Conservation (phyloP, 2,113 vertebrate genomes). For the Varanus salvator region DNA sequence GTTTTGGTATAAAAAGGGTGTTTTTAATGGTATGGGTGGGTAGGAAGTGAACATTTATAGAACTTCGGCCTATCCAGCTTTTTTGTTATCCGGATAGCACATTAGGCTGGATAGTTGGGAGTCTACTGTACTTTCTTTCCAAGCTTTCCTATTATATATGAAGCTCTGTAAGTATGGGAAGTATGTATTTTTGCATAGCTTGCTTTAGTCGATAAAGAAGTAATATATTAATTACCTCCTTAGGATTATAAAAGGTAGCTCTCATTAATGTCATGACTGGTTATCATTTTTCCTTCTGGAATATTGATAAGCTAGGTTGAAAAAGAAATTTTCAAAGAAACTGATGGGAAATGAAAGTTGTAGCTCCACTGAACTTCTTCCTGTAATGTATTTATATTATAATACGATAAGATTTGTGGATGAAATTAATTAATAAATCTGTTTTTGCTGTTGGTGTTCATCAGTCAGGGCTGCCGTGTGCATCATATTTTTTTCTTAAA, state of each 20-base stretch:
- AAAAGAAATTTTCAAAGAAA: neutral
- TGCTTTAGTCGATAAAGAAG: slow-evolving; percentile 21
- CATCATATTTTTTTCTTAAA: neutral
- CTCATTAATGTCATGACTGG: slow-evolving; percentile 50
- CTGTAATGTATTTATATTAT: neutral
- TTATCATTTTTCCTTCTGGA: slow-evolving; percentile 37
- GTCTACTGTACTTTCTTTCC: slow-evolving; percentile 9
- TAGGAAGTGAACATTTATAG: too few species aligned
- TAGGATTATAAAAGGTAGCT: slow-evolving; percentile 35
- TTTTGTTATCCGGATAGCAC: too few species aligned
- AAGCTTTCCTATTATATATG: slow-evolving; percentile 19
- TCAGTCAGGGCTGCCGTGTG: neutral
- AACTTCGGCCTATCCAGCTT: too few species aligned
- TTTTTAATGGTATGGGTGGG: too few species aligned
- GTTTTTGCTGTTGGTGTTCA: neutral
- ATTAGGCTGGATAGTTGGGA: too few species aligned
- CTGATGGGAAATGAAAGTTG: neutral
- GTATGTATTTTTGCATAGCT: slow-evolving; percentile 55
- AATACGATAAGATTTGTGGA: neutral
- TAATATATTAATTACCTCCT: slow-evolving; percentile 50
- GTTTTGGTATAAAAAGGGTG: too few species aligned
- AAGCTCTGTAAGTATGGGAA: slow-evolving; percentile 26
- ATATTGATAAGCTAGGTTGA: slow-evolving; percentile 46
- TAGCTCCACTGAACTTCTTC: neutral
- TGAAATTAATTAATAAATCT: slow-evolving; percentile 23